These are phyloP conservation scores for Enteromius afrohamiltoni DNA, from an alignment of 2,797 vertebrate species.

Conservation along the genomic window DNA sequence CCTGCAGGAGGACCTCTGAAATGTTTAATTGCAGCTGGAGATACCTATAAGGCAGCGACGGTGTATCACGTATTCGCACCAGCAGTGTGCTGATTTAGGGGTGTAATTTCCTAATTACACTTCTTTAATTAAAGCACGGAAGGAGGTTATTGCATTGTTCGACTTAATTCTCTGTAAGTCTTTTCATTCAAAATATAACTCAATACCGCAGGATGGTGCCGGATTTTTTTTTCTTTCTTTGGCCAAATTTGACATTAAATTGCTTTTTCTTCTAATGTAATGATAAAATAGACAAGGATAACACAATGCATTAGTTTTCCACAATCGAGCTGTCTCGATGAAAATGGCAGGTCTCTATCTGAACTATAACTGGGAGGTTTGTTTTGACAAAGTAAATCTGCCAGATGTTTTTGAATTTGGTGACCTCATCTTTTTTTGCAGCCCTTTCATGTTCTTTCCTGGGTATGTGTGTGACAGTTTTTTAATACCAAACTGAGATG, in stretches of 20 bases:
- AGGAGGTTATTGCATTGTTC: slow-evolving; percentile 36
- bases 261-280: background rate
- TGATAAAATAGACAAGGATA: background rate
- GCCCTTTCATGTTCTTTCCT: background rate
- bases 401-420: slow-evolving; percentile 29
- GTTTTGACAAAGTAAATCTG: slow-evolving; percentile 31
- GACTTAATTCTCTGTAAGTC: slow-evolving; percentile 19
- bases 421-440: slow-evolving; percentile 24
- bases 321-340: background rate
- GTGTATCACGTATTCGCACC: slow-evolving; percentile 44
- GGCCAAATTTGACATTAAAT: slow-evolving; percentile 21
- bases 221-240: background rate
- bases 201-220: slow-evolving; percentile 2
- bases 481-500: background rate
- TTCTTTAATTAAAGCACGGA: slow-evolving; percentile 49
- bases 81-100: slow-evolving; percentile 51
- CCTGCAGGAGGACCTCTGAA: slow-evolving; percentile 57
- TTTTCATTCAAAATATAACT: slow-evolving; percentile 42
- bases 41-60: slow-evolving; percentile 39
- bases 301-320: background rate
- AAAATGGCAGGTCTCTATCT: background rate
- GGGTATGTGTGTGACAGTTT: background rate
- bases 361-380: background rate
- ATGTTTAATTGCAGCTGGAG: slow-evolving; percentile 58
- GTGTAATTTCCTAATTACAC: slow-evolving; percentile 54